A percentile compares a stretch with the other conserved stretches of the same genome.
Conservation (phyloP, 2,113 vertebrate species). For the Tragelaphus scriptus region DNA sequence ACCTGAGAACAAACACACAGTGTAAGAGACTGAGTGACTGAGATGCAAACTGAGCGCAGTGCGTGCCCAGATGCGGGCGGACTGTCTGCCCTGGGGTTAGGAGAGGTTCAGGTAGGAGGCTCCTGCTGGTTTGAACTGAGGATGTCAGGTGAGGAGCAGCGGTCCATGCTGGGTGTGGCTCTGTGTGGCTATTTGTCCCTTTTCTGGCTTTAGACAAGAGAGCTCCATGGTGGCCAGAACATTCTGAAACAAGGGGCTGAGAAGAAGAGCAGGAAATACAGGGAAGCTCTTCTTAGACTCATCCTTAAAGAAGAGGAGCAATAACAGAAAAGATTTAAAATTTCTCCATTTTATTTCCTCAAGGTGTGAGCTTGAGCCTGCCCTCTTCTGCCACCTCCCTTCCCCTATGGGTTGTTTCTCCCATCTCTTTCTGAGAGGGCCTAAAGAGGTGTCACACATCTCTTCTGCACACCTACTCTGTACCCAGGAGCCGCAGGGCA, state of each 20-base stretch:
- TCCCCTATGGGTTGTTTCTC: background rate
- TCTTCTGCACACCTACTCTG: background rate
- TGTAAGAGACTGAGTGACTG: background rate
- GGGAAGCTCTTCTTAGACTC: too few relatives aligned
- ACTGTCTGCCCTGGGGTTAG: background rate
- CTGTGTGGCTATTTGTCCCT: background rate
- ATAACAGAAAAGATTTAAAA: background rate
- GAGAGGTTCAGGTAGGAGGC: background rate
- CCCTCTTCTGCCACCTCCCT: background rate
- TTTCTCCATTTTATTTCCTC: background rate
- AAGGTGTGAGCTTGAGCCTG: background rate
- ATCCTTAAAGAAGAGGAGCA: background rate
- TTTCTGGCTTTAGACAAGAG: background rate
- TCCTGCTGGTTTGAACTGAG: background rate
- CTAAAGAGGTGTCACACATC: background rate
- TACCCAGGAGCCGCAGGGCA: background rate
- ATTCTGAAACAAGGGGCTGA: background rate
- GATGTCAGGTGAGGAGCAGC: background rate
- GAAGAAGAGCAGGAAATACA: background rate
- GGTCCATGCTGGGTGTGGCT: background rate
- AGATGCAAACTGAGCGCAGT: background rate
- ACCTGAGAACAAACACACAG: background rate
- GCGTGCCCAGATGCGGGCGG: too few relatives aligned
- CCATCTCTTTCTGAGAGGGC: background rate
- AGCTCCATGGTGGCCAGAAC: background rate